These are phyloP conservation scores for Notocelia uddmanniana DNA, from an alignment of 2,888 invertebrate species.

Conservation along the genomic window DNA sequence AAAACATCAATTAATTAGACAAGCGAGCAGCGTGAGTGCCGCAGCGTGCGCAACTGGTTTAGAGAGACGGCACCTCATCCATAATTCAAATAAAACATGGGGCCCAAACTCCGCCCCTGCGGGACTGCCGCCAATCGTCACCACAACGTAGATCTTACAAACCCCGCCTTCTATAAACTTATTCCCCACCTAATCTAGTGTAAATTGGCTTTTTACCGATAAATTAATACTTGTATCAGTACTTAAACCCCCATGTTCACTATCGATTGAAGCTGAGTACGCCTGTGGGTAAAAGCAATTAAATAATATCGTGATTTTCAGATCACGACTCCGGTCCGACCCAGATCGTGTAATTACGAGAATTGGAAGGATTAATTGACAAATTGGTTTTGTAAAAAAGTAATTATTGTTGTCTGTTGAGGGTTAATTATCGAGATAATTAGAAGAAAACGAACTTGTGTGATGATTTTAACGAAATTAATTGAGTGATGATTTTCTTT, in stretches of 20 bases:
- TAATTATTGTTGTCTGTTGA: conserved; percentile 31
- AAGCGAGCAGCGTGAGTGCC: conserved; percentile 81
- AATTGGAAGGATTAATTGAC: conserved; percentile 72
- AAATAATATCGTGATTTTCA: conserved; percentile 73
- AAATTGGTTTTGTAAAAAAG: conserved; percentile 59
- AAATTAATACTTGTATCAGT: conserved; percentile 78
- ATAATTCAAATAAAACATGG: conserved; percentile 86
- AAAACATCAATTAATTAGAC: conserved; percentile 85
- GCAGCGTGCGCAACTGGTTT: conserved; percentile 82
- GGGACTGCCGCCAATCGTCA: conserved; percentile 80
- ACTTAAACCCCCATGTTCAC: conserved; percentile 60
- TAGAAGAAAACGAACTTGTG: conserved; percentile 16
- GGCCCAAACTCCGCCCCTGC: conserved; percentile 82
- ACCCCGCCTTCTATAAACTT: conserved; percentile 79
- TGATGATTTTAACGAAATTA: conserved; percentile 14
- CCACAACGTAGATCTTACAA: conserved; percentile 67
- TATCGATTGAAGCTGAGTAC: conserved; percentile 62
- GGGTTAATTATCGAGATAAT: conserved; percentile 30
- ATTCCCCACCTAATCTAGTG: conserved; percentile 77
- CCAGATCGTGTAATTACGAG: conserved; percentile 54
- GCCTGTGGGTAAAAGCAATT: conserved; percentile 74
- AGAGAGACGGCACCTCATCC: conserved; percentile 79
- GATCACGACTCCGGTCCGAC: conserved; percentile 63
- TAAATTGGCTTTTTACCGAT: conserved; percentile 78
- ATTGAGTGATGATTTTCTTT: conserved; percentile 7